Evolutionary conservation across 1,140 invertebrate genomes (phyloP).

Genomic region (Oryzaephilus surinamensis): DNA sequence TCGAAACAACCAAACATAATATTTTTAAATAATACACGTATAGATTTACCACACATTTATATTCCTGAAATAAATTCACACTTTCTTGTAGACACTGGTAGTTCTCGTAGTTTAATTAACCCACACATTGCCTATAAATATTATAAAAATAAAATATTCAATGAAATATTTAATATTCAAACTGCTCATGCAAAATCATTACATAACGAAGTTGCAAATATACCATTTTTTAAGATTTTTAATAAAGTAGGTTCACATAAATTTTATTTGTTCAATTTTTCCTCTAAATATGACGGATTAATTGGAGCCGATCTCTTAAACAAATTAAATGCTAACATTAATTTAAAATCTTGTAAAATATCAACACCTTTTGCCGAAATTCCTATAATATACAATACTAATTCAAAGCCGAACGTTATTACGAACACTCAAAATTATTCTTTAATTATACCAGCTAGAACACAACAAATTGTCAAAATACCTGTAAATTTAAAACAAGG

Average conservation of each 20-base stretch:
- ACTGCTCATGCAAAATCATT: slow-evolving; percentile 9
- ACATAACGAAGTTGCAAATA: slow-evolving; percentile 9
- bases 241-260: slow-evolving; percentile 4
- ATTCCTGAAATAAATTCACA: slow-evolving; percentile 12
- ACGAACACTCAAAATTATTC: slow-evolving; percentile 4
- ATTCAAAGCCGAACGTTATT: not conserved
- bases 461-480: slow-evolving; percentile 10
- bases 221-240: slow-evolving; percentile 6
- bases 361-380: not conserved
- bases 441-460: slow-evolving; percentile 1
- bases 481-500: slow-evolving; percentile 8
- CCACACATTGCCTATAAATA: slow-evolving; percentile 8
- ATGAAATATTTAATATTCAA: slow-evolving; percentile 11
- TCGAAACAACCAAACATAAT: slow-evolving; percentile 1
- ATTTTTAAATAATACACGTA: slow-evolving; percentile 1
- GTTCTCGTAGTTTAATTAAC: slow-evolving; percentile 11
- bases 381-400: slow-evolving; percentile 5
- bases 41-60: slow-evolving; percentile 7
- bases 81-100: slow-evolving; percentile 17
- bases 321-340: slow-evolving; percentile 2
- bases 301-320: slow-evolving; percentile 6
- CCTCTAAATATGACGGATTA: slow-evolving; percentile 6
- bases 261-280: slow-evolving; percentile 11
- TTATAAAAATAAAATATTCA: slow-evolving; percentile 1
- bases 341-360: slow-evolving; percentile 2